A percentile compares a stretch with the other conserved stretches of the same genome.
Evolutionary conservation across 1,140 invertebrate genomes (phyloP).

Genomic region (Platyscapa corneri): DNA sequence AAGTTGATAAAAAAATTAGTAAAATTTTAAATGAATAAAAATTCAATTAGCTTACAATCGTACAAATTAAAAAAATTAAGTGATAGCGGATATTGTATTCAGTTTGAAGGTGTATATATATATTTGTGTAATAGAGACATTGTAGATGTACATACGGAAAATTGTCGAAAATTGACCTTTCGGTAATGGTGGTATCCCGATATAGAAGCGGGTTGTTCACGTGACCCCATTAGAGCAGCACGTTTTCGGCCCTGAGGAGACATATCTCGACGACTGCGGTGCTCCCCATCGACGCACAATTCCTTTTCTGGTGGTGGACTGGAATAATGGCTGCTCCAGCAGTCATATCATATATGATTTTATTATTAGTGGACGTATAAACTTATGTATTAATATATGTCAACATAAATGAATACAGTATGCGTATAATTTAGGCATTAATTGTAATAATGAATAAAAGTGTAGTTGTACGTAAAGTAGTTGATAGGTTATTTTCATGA

Average conservation of each 20-base stretch:
- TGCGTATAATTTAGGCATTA: neutral
- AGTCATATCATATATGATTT: neutral
- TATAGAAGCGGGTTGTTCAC: slow-evolving; percentile 73
- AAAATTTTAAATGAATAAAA: no score
- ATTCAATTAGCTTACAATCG: no score
- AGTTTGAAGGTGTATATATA: no score
- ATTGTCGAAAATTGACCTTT: slow-evolving; percentile 66
- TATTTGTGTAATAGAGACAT: slow-evolving; percentile 1
- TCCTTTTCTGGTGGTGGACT: slow-evolving; percentile 80
- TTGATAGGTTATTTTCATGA: neutral
- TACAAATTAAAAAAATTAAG: neutral
- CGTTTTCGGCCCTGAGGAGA: slow-evolving; percentile 84
- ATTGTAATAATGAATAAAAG: no score
- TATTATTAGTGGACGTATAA: neutral
- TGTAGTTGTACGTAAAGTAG: no score
- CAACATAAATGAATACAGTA: neutral
- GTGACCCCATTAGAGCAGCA: slow-evolving; percentile 78
- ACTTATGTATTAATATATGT: neutral
- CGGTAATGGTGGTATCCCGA: slow-evolving; percentile 71
- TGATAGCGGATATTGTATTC: neutral
- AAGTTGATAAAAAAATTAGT: no score
- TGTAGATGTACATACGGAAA: slow-evolving; percentile 43
- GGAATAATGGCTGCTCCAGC: slow-evolving; percentile 71
- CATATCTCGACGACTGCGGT: slow-evolving; percentile 82
- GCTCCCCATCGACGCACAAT: slow-evolving; percentile 73